phyloP scores from a whole-genome alignment of 1,140 invertebrate genomes.

The Drosophila micromelanica region DNA sequence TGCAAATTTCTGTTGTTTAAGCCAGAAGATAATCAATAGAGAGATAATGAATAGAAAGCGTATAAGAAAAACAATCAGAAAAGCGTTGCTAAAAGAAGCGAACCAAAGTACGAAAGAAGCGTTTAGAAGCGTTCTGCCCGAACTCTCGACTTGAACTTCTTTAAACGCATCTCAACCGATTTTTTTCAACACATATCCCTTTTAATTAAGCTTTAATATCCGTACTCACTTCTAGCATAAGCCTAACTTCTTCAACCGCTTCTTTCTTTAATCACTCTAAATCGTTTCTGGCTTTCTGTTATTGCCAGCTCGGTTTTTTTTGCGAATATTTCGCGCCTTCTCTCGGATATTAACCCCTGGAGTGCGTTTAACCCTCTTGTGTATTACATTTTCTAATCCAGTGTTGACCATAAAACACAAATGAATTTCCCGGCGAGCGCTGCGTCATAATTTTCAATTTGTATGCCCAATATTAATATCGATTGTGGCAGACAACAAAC shows the following conservation, averaged over 20 bases:
- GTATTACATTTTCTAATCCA: conserved; percentile 44
- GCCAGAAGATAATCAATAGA: conserved; percentile 16
- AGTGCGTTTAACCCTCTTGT: conserved; percentile 32
- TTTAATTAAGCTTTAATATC: too few relatives aligned
- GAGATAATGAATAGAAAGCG: not conserved
- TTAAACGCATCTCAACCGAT: too few relatives aligned
- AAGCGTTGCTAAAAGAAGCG: not conserved
- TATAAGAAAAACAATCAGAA: not conserved
- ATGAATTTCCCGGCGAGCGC: conserved; percentile 33
- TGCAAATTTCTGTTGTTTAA: conserved; percentile 54
- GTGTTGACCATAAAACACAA: conserved; percentile 46
- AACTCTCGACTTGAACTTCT: too few relatives aligned
- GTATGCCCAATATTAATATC: conserved; percentile 76
- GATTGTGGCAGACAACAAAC: conserved; percentile 65
- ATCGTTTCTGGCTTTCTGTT: not conserved
- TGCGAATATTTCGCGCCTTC: not conserved
- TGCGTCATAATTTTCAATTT: conserved; percentile 77
- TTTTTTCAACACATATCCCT: too few relatives aligned
- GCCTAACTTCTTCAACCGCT: too few relatives aligned
- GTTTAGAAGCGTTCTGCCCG: too few relatives aligned
- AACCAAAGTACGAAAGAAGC: not conserved
- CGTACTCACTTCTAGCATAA: too few relatives aligned
- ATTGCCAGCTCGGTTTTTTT: not conserved
- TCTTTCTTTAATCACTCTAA: not conserved
- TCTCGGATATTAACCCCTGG: conserved; percentile 20